Evolutionary conservation across 2,113 vertebrate species (phyloP).

Genomic region (Andinoacara biseriatus): DNA sequence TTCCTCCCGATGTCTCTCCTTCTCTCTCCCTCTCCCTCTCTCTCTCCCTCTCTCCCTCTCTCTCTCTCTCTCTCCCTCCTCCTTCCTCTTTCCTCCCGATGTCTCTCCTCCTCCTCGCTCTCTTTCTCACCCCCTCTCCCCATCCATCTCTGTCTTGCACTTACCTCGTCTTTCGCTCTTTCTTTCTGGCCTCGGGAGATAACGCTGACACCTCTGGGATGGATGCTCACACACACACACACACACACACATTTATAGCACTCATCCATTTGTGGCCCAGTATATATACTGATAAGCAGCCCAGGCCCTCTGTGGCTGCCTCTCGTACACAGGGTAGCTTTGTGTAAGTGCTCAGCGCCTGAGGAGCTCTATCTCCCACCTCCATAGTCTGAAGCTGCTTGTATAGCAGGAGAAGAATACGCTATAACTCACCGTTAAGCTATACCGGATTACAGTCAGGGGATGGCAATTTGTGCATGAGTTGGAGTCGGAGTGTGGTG

Average conservation of each 20-base stretch:
- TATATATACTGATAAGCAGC: conserved; percentile 66
- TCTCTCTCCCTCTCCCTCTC: neutral
- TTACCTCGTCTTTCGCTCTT: conserved; percentile 31
- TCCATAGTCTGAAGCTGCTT: conserved; percentile 58
- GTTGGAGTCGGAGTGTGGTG: neutral
- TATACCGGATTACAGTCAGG: conserved; percentile 58
- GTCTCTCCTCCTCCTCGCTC: neutral
- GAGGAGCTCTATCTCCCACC: conserved; percentile 60
- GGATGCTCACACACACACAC: conserved; percentile 44
- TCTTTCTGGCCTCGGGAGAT: conserved; percentile 67
- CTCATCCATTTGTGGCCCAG: conserved; percentile 37
- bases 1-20: no score
- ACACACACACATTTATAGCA: neutral
- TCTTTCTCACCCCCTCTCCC: conserved; percentile 11
- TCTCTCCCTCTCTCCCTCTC: neutral
- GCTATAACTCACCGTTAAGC: conserved; percentile 63
- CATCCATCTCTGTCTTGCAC: conserved; percentile 47
- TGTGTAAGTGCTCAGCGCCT: conserved; percentile 53
- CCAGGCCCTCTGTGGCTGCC: conserved; percentile 36
- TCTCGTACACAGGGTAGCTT: conserved; percentile 51
- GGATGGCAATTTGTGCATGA: conserved; percentile 44
- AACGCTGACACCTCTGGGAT: conserved; percentile 70
- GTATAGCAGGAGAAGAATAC: conserved; percentile 61
- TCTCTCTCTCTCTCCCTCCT: neutral
- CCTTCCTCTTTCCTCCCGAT: neutral